Evolutionary conservation across 2,113 vertebrate species (phyloP).

Genomic region (Perca fluviatilis): DNA sequence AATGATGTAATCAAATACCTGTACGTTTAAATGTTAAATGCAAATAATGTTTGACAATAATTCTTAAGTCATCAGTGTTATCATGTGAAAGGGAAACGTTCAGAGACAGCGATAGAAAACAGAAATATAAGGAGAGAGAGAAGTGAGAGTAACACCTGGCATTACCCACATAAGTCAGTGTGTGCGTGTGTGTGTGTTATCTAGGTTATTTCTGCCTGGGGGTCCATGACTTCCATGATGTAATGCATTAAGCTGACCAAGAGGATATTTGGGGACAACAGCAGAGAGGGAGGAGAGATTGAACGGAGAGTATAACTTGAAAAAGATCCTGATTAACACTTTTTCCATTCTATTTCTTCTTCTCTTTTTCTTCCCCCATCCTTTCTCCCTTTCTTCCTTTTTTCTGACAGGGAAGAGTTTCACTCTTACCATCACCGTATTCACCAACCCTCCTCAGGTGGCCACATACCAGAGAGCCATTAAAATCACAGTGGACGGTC

Average conservation of each 20-base stretch:
- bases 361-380: background rate
- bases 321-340: background rate
- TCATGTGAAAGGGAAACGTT: background rate
- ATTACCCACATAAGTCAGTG: constrained; percentile 16
- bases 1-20: background rate
- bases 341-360: background rate
- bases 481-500: constrained; percentile 97
- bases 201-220: constrained; percentile 27
- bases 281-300: background rate
- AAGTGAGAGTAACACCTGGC: constrained; percentile 56
- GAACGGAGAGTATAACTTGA: background rate
- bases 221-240: constrained; percentile 5
- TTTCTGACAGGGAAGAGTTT: constrained; percentile 93
- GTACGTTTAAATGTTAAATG: background rate
- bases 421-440: constrained; percentile 97
- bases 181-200: constrained; percentile 10
- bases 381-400: background rate
- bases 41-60: background rate
- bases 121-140: background rate
- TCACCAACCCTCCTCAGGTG: constrained; percentile 97
- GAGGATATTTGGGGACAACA: background rate
- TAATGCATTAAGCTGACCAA: constrained; percentile 44
- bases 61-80: background rate
- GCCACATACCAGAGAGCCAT: constrained; percentile 98
- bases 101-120: background rate